phyloP scores from a whole-genome alignment of 2,113 vertebrate species.

The Aramus guarauna region DNA sequence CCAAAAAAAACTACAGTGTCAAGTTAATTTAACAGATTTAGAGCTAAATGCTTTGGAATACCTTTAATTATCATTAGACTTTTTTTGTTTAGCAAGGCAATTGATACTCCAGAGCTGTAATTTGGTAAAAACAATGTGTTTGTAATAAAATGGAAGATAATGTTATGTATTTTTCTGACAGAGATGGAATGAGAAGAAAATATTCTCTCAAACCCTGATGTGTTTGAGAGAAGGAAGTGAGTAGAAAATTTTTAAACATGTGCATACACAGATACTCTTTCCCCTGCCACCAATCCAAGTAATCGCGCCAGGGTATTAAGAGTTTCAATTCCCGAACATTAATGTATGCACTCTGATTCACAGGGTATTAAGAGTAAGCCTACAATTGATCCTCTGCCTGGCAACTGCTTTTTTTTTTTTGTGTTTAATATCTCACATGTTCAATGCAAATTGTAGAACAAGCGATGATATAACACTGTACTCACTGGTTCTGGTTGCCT shows the following conservation, averaged over 20 bases:
- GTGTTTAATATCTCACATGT: not conserved
- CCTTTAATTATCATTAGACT: not conserved
- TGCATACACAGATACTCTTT: not conserved
- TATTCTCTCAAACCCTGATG: not conserved
- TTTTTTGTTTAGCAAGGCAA: not conserved
- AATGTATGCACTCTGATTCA: not conserved
- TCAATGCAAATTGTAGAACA: not conserved
- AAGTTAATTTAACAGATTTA: not conserved
- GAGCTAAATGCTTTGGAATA: not conserved
- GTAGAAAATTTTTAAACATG: not conserved
- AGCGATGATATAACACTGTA: not conserved
- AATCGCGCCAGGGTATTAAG: not conserved
- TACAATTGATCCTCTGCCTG: not conserved
- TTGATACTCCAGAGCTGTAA: not conserved
- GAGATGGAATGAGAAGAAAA: not conserved
- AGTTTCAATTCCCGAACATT: not conserved
- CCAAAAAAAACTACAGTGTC: not conserved
- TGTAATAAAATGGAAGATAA: not conserved
- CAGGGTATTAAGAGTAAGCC: not conserved
- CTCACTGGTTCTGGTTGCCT: not conserved
- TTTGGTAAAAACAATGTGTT: not conserved
- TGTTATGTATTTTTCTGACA: not conserved
- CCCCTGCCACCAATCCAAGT: not conserved
- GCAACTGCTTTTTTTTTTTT: not conserved
- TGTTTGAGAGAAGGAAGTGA: not conserved